phyloP scores from a whole-genome alignment of 1,140 invertebrate genomes.

The Leptinotarsa texana region DNA sequence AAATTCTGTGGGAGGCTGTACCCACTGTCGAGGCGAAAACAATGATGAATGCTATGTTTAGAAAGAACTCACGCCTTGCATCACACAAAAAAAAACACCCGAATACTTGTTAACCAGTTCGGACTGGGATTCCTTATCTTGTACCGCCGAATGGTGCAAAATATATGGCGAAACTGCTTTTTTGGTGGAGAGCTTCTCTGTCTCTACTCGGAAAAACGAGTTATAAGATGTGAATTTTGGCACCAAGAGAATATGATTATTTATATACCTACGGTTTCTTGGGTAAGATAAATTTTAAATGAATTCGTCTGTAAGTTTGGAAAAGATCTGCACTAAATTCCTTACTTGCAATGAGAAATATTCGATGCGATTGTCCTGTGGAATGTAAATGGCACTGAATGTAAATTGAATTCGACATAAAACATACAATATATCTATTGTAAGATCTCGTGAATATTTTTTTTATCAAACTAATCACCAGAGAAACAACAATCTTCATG shows the following conservation, averaged over 20 bases:
- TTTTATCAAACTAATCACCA: no score
- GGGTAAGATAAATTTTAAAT: not conserved
- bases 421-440: no score
- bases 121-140: constrained; percentile 8
- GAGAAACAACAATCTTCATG: no score
- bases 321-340: no score
- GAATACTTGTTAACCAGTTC: constrained; percentile 24
- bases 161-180: constrained; percentile 10
- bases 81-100: constrained; percentile 18
- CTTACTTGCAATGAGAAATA: no score
- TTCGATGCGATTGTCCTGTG: no score
- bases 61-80: constrained; percentile 22
- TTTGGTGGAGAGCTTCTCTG: not conserved
- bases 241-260: not conserved
- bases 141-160: constrained; percentile 13
- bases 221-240: not conserved
- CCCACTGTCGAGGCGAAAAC: not conserved
- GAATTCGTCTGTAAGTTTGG: not conserved
- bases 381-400: no score
- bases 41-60: constrained; percentile 22
- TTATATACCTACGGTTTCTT: not conserved
- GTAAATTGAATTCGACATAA: no score
- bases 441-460: no score
- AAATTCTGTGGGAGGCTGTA: constrained; percentile 7
- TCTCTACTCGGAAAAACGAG: not conserved